phyloP scores from a whole-genome alignment of 2,888 invertebrate genomes.

The Miltochrista miniata region DNA sequence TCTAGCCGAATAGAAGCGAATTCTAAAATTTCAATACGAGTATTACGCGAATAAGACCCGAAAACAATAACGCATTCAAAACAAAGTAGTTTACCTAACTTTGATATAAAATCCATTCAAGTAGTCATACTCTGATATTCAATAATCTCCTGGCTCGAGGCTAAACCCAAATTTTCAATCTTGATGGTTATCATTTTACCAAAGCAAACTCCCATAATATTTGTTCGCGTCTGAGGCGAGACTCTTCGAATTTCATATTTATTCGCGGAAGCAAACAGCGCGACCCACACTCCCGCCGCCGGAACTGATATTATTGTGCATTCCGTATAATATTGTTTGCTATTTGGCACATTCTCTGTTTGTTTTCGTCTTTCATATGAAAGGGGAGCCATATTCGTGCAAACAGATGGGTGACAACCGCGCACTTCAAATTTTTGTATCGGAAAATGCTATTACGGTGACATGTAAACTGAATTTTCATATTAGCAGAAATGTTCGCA shows the following conservation, averaged over 20 bases:
- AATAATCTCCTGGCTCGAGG: slow-evolving; percentile 62
- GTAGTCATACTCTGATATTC: slow-evolving; percentile 43
- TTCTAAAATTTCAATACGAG: no score
- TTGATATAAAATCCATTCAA: slow-evolving; percentile 41
- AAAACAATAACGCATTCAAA: background rate
- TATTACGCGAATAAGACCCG: background rate
- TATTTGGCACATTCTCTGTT: slow-evolving; percentile 83
- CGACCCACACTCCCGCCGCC: slow-evolving; percentile 64
- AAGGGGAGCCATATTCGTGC: slow-evolving; percentile 79
- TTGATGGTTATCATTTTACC: slow-evolving; percentile 82
- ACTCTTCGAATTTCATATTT: slow-evolving; percentile 83
- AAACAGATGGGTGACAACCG: slow-evolving; percentile 76
- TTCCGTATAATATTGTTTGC: slow-evolving; percentile 84
- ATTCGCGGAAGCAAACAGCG: slow-evolving; percentile 78
- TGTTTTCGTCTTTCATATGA: slow-evolving; percentile 82
- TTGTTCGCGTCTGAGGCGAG: slow-evolving; percentile 74
- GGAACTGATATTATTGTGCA: slow-evolving; percentile 84
- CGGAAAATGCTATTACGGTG: slow-evolving; percentile 68
- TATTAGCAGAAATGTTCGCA: background rate
- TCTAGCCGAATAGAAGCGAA: no score
- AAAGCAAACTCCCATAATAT: slow-evolving; percentile 80
- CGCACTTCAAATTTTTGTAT: slow-evolving; percentile 67
- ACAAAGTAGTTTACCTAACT: slow-evolving; percentile 10
- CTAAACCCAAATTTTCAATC: slow-evolving; percentile 80
- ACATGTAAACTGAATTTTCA: slow-evolving; percentile 66